These are phyloP conservation scores for Centroberyx gerrardi DNA, from an alignment of 2,797 vertebrate species.

Conservation along the genomic window DNA sequence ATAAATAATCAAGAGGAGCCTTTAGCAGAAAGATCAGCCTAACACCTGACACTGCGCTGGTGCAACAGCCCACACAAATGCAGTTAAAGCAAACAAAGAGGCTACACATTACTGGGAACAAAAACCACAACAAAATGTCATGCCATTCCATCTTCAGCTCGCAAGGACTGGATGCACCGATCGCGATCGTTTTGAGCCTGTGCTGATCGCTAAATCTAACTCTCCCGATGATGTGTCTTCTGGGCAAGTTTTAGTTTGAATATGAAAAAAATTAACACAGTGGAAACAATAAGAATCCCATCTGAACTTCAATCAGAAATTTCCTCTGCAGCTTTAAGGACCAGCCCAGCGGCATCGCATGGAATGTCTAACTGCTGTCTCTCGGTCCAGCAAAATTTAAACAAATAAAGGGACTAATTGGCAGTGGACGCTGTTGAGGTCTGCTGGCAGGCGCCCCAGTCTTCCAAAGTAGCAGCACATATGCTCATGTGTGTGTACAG, in stretches of 20 bases:
- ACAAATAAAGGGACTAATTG: conserved; percentile 78
- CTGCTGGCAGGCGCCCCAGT: conserved; percentile 65
- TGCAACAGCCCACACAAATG: conserved; percentile 10
- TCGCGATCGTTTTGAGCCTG: conserved; percentile 18
- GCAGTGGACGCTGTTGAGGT: conserved; percentile 60
- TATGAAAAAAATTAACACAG: conserved; percentile 12
- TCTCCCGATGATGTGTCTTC: conserved; percentile 2
- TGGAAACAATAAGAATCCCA: conserved; percentile 12
- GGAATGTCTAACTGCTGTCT: conserved; percentile 45
- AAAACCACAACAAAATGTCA: conserved; percentile 43
- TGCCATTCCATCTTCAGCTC: conserved; percentile 15
- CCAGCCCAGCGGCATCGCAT: conserved; percentile 16
- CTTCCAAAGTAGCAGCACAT: conserved; percentile 51
- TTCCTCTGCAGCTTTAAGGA: conserved; percentile 50
- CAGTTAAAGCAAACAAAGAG: conserved; percentile 34
- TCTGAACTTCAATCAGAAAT: conserved; percentile 35
- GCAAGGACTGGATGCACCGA: conserved; percentile 18
- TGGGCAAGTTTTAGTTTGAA: conserved; percentile 18
- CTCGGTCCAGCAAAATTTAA: conserved; percentile 65
- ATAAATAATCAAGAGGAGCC: conserved; percentile 50
- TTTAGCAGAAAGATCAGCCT: conserved; percentile 29
- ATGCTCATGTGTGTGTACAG: conserved; percentile 19
- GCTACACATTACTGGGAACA: conserved; percentile 37
- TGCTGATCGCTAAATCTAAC: conserved; percentile 20
- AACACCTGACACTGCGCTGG: conserved; percentile 39